These are phyloP conservation scores for Trogon melanurus DNA, from an alignment of 2,113 vertebrate species.

Conservation along the genomic window DNA sequence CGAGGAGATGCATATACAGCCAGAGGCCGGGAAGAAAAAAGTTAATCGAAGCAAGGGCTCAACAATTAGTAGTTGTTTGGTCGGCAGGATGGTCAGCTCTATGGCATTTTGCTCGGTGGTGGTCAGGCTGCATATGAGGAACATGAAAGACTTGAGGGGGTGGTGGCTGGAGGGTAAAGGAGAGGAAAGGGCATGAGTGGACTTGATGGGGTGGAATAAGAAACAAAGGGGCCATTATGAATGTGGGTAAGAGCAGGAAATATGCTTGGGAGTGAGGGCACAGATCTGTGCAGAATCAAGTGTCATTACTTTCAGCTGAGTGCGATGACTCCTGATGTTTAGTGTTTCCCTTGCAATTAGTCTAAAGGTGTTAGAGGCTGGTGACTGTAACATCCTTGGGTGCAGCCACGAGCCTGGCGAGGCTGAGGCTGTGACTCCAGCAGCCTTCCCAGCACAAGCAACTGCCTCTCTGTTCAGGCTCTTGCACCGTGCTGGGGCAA, in stretches of 20 bases:
- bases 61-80: not conserved
- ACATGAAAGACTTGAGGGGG: not conserved
- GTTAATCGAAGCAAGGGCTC: not conserved
- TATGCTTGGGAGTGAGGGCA: not conserved
- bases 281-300: not conserved
- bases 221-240: conserved; percentile 22
- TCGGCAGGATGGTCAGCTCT: not conserved
- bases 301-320: not conserved
- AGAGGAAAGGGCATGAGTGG: not conserved
- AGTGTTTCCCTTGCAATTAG: not conserved
- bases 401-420: not conserved
- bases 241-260: not conserved
- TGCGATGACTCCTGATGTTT: not conserved
- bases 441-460: not conserved
- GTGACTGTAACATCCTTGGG: not conserved
- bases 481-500: not conserved
- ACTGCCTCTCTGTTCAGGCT: no score
- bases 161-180: not conserved
- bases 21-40: not conserved
- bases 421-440: not conserved
- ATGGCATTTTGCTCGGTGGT: not conserved
- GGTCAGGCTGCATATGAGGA: not conserved
- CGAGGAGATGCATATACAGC: not conserved
- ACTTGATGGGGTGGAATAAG: not conserved
- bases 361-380: not conserved